These are phyloP conservation scores for Paramormyrops kingsleyae DNA, from an alignment of 2,113 vertebrate species.

Conservation along the genomic window DNA sequence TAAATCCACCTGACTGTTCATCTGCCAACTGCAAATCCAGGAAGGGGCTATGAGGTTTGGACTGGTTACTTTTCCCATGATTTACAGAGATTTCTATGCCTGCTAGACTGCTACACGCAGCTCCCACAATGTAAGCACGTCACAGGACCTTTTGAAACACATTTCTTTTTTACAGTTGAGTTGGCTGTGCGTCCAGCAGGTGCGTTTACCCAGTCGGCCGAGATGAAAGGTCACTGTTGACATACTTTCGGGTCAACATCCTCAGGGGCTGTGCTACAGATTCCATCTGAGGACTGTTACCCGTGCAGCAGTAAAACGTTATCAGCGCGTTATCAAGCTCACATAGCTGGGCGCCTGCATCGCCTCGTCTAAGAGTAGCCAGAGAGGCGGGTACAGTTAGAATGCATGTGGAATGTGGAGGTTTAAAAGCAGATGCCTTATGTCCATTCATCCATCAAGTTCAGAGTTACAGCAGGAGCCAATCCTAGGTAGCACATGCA, in stretches of 20 bases:
- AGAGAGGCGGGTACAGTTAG: neutral
- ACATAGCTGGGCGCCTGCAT: neutral
- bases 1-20: neutral
- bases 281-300: neutral
- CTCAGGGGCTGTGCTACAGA: neutral
- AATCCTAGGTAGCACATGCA: neutral
- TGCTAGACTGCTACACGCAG: neutral
- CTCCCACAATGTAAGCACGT: neutral
- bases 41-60: neutral
- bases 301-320: neutral
- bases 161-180: neutral
- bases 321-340: neutral
- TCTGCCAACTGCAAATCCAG: neutral
- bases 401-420: neutral
- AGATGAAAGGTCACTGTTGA: neutral
- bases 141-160: neutral
- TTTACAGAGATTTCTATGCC: neutral
- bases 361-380: neutral
- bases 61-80: neutral
- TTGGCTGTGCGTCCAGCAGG: neutral
- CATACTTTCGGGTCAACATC: neutral
- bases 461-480: neutral
- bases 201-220: neutral
- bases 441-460: neutral
- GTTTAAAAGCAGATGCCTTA: neutral